phyloP scores from a whole-genome alignment of 2,113 vertebrate genomes.

The Burhinus bistriatus region DNA sequence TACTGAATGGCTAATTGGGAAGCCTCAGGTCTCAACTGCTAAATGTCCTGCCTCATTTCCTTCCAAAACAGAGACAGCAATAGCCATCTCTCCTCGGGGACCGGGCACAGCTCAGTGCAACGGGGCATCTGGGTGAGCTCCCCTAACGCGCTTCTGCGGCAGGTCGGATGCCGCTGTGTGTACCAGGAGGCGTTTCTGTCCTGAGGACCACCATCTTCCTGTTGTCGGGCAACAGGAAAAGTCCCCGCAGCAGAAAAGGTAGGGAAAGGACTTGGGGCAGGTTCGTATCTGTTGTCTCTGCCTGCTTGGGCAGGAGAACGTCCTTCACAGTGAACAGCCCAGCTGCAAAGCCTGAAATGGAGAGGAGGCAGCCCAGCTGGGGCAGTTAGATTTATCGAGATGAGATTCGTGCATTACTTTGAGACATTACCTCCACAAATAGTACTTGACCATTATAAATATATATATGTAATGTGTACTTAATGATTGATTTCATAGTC shows the following conservation, averaged over 20 bases:
- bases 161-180: background rate
- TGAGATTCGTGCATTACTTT: background rate
- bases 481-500: slow-evolving; percentile 3
- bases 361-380: background rate
- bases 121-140: fast-evolving
- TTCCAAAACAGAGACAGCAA: background rate
- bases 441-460: background rate
- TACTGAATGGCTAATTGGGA: slow-evolving; percentile 14
- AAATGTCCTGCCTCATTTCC: background rate
- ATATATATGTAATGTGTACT: background rate
- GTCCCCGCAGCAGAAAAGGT: background rate
- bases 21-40: background rate
- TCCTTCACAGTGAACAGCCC: background rate
- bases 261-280: background rate
- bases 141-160: background rate
- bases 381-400: background rate
- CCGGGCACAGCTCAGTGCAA: background rate
- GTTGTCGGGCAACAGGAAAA: background rate
- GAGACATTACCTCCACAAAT: background rate
- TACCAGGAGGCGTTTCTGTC: background rate
- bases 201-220: background rate
- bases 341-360: background rate
- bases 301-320: background rate
- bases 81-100: fast-evolving
- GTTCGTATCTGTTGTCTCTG: background rate